Conservation (phyloP, 2,888 invertebrate species). For the Malthinus flaveolus region DNA sequence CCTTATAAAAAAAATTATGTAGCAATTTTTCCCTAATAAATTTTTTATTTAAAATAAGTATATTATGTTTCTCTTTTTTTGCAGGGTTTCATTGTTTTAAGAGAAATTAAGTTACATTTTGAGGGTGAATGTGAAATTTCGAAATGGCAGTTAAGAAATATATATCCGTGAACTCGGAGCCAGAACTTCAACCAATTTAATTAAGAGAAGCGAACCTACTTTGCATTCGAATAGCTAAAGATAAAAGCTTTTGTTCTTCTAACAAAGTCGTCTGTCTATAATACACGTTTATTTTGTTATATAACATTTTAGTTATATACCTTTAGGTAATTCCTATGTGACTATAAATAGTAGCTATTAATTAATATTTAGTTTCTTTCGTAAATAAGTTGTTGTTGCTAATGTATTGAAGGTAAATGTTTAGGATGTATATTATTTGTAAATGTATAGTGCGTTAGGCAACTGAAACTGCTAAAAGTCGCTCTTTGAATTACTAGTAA, state of each 20-base stretch:
- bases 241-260: conserved; percentile 25
- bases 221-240: conserved; percentile 42
- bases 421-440: too few relatives aligned
- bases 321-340: too few relatives aligned
- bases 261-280: conserved; percentile 23
- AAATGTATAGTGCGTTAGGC: too few relatives aligned
- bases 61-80: conserved; percentile 9
- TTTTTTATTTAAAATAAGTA: conserved; percentile 15
- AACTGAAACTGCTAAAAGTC: too few relatives aligned
- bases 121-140: conserved; percentile 25
- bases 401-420: too few relatives aligned
- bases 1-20: neutral
- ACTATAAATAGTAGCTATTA: too few relatives aligned
- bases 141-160: conserved; percentile 29
- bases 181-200: conserved; percentile 39
- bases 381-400: too few relatives aligned
- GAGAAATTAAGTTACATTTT: conserved; percentile 22
- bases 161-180: conserved; percentile 22
- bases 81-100: conserved; percentile 14
- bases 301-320: conserved; percentile 3
- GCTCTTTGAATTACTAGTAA: too few relatives aligned
- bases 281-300: conserved; percentile 18
- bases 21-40: conserved; percentile 1
- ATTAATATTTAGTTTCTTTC: too few relatives aligned
- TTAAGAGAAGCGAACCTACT: conserved; percentile 44